A percentile compares a stretch with the other conserved stretches of the same genome.
Evolutionary conservation across 2,888 invertebrate genomes (phyloP).

Genomic region (Nomada fabriciana): DNA sequence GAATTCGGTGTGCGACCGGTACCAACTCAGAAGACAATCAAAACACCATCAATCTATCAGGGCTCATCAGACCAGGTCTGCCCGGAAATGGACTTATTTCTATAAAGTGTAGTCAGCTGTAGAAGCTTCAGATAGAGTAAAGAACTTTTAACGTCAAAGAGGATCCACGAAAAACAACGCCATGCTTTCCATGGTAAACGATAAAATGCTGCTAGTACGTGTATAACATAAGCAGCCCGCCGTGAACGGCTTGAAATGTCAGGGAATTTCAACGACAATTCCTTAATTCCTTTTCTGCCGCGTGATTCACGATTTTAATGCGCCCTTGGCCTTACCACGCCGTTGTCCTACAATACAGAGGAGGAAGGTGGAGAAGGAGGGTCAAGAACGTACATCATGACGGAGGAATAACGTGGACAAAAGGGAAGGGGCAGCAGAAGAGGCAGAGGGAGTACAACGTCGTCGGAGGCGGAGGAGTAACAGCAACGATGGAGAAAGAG

Average conservation of each 20-base stretch:
- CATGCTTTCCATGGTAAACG: too few species aligned
- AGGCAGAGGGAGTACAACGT: slow-evolving; percentile 5
- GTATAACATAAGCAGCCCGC: too few species aligned
- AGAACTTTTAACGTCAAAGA: too few species aligned
- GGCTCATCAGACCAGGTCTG: too few species aligned
- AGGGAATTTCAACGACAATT: slow-evolving; percentile 46
- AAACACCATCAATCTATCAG: too few species aligned
- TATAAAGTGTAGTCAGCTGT: too few species aligned
- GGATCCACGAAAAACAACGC: too few species aligned
- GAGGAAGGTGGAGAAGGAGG: slow-evolving; percentile 59
- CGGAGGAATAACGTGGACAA: slow-evolving; percentile 38
- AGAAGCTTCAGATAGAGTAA: too few species aligned
- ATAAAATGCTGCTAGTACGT: too few species aligned
- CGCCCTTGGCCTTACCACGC: slow-evolving; percentile 67
- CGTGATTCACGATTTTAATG: slow-evolving; percentile 62
- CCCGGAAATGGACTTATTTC: too few species aligned
- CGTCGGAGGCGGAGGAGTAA: slow-evolving; percentile 3
- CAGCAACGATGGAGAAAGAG: background rate
- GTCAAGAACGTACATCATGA: slow-evolving; percentile 61
- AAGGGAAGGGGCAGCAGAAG: slow-evolving; percentile 11
- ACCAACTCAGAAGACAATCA: too few species aligned
- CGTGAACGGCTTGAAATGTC: background rate
- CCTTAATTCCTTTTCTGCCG: slow-evolving; percentile 54
- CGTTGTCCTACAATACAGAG: slow-evolving; percentile 56
- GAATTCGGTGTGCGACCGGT: too few species aligned